A percentile compares a stretch with the other conserved stretches of the same genome.
phyloP scores from a whole-genome alignment of 2,888 invertebrate species.

The Synergus japonicus region DNA sequence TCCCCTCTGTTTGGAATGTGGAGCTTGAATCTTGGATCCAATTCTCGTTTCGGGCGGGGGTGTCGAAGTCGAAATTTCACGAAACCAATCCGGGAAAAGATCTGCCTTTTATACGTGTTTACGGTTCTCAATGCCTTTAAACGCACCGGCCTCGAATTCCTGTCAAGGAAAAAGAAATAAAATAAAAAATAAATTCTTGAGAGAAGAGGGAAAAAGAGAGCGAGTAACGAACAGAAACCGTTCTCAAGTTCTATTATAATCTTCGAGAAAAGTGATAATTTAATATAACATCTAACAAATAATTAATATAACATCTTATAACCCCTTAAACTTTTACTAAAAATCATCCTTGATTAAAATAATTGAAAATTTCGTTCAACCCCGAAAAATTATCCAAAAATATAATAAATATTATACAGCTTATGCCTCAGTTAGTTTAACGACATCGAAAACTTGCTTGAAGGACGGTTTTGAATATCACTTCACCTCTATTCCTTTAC shows the following conservation, averaged over 20 bases:
- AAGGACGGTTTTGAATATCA: slow-evolving; percentile 13
- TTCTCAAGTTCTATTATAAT: background rate
- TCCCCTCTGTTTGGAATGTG: background rate
- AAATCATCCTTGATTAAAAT: background rate
- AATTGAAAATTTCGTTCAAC: background rate
- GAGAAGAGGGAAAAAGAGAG: background rate
- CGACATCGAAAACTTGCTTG: slow-evolving; percentile 6
- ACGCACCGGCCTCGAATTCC: background rate
- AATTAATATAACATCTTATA: too few species aligned
- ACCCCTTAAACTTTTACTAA: too few species aligned
- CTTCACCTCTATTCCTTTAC: slow-evolving; percentile 5
- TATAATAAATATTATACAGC: slow-evolving; percentile 16
- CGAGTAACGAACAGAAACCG: background rate
- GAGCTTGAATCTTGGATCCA: slow-evolving; percentile 13
- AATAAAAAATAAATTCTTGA: background rate
- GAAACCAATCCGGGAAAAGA: slow-evolving; percentile 19
- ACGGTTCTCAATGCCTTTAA: background rate
- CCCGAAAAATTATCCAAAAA: background rate
- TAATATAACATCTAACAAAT: too few species aligned
- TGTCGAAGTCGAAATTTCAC: background rate
- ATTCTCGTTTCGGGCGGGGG: slow-evolving; percentile 3
- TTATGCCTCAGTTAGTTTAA: slow-evolving; percentile 20
- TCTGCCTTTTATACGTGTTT: slow-evolving; percentile 22
- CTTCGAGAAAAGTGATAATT: background rate
- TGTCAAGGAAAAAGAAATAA: background rate